These are phyloP conservation scores for Bombus balteatus DNA, from an alignment of 1,140 invertebrate genomes.

Conservation along the genomic window DNA sequence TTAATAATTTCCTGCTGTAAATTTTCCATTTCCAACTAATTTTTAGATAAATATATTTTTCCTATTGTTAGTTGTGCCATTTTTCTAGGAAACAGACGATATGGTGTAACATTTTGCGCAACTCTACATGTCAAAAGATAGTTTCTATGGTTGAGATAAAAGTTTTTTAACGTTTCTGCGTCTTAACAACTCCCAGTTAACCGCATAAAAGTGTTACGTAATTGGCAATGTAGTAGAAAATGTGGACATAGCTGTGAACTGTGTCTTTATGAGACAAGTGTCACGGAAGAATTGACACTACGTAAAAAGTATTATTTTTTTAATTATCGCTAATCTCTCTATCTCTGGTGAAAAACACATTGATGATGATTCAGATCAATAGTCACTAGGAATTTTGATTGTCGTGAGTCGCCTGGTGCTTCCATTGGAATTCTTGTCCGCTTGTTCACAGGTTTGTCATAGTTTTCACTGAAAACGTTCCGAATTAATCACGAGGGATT, in stretches of 20 bases:
- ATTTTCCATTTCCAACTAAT: too few species aligned
- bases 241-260: not conserved
- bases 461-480: slow-evolving; percentile 62
- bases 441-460: slow-evolving; percentile 47
- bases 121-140: too few species aligned
- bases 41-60: too few species aligned
- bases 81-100: too few species aligned
- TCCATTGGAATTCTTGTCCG: slow-evolving; percentile 15
- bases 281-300: not conserved
- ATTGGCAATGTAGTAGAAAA: not conserved
- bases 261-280: not conserved
- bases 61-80: too few species aligned
- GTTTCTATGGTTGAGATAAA: not conserved
- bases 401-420: slow-evolving; percentile 14
- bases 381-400: slow-evolving; percentile 38
- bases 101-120: too few species aligned
- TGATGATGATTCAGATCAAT: not conserved
- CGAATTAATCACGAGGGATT: slow-evolving; percentile 66
- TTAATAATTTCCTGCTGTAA: too few species aligned
- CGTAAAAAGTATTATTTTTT: not conserved
- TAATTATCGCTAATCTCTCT: not conserved
- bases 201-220: not conserved
- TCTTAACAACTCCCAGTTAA: not conserved
- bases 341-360: not conserved
- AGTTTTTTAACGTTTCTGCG: not conserved